These are phyloP conservation scores for Pollenia angustigena DNA, from an alignment of 2,888 invertebrate genomes.

Conservation along the genomic window DNA sequence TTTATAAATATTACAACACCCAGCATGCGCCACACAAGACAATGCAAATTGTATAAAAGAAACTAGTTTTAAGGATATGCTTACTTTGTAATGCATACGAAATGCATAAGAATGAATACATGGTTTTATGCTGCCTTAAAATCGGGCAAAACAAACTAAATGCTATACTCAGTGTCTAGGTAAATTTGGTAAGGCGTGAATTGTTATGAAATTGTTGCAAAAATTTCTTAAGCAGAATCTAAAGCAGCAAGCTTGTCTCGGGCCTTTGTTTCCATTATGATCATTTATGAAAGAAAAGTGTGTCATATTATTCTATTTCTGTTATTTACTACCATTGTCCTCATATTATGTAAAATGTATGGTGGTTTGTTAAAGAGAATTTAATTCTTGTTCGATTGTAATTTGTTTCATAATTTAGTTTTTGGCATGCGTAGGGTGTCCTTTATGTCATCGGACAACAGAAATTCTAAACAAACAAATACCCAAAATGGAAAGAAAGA, in stretches of 20 bases:
- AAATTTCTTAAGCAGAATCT: constrained; percentile 16
- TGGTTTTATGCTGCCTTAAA: constrained; percentile 74
- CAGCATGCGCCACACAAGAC: constrained; percentile 77
- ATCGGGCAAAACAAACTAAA: constrained; percentile 60
- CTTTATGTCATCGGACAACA: constrained; percentile 54
- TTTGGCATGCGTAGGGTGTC: constrained; percentile 73
- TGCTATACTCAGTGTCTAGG: not conserved
- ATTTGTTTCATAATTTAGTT: constrained; percentile 41
- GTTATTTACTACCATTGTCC: constrained; percentile 14
- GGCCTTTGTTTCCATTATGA: constrained; percentile 30
- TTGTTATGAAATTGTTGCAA: constrained; percentile 76
- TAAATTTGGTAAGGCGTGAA: constrained; percentile 77
- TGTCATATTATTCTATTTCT: constrained; percentile 61
- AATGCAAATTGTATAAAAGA: constrained; percentile 64
- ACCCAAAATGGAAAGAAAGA: constrained; percentile 10
- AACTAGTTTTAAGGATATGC: constrained; percentile 55
- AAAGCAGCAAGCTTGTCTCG: not conserved
- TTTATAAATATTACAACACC: constrained; percentile 79
- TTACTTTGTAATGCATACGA: constrained; percentile 14
- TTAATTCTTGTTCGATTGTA: constrained; percentile 66
- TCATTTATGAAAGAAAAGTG: constrained; percentile 63
- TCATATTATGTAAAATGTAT: constrained; percentile 16
- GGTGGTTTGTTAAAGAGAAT: constrained; percentile 54
- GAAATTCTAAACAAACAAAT: not conserved
- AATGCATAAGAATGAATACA: constrained; percentile 3